Percentiles rank a stretch among this genome's conserved stretches.
Evolutionary conservation across 2,797 vertebrate genomes (phyloP).

Genomic region (Streptopelia turtur): DNA sequence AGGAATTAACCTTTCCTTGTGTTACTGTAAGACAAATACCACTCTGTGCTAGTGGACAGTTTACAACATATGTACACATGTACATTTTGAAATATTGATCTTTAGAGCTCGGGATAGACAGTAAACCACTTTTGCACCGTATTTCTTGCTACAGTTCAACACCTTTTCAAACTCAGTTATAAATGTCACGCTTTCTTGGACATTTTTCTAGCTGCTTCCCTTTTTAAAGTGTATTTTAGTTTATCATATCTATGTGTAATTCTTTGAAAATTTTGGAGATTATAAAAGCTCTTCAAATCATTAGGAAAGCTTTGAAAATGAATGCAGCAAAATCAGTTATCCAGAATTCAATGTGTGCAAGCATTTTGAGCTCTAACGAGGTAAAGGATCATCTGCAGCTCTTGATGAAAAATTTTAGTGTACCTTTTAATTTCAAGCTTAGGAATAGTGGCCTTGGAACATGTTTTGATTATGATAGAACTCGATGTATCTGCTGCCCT

Average conservation of each 20-base stretch:
- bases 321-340: background rate
- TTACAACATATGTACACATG: background rate
- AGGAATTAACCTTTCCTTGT: background rate
- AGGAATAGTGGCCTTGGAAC: background rate
- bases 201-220: background rate
- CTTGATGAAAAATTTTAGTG: background rate
- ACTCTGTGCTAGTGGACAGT: background rate
- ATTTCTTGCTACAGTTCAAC: background rate
- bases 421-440: background rate
- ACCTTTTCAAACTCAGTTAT: background rate
- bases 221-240: background rate
- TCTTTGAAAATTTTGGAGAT: background rate
- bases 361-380: background rate
- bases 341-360: background rate
- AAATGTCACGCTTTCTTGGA: background rate
- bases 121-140: background rate
- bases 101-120: background rate
- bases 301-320: background rate
- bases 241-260: background rate
- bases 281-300: background rate
- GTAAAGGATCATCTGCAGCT: background rate
- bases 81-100: background rate
- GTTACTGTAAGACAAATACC: background rate
- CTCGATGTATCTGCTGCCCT: background rate
- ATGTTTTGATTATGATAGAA: background rate